Evolutionary conservation across 2,797 vertebrate species (phyloP), one percentile per base, ranked within the genome.

Genomic region (Acanthiza pusilla): DNA sequence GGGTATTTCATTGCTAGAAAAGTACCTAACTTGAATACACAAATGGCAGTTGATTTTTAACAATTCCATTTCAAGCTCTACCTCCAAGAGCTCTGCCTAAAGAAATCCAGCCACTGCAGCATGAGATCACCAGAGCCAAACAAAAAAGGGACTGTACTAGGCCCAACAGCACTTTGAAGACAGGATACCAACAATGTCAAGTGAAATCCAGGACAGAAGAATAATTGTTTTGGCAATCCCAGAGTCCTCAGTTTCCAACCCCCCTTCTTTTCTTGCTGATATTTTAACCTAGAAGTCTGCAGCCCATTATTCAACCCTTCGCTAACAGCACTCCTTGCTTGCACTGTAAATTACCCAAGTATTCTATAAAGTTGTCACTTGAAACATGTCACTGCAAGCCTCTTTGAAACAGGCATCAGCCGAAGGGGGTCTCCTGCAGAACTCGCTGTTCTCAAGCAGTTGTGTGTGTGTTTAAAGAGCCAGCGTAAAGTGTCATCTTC

Each of bases 401-500:
- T 85, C 70, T 80, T 14, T 29, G 27, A 89, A 50, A 82, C 7
- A 91, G 2, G 0, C 50, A 77, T n/a, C 48, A 75, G 40, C 47
- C 51, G 57, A 68, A 83, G 55, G 67, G 62, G 34, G 21, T 90
- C 80, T 95, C 79, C 36, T 65, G 80, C 36, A 26, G 10, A 93
- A 63, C 70, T 88, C 16, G 4, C 36, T 82, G 89, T 16, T 91
- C 95, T 95, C 55, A 66, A 22, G 58, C n/a, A 86, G 74, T 30
- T 61, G 40, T 88, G 48, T 16, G 21, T 68, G 73, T 18, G 3
- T 85, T 94, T 71, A 47, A 71, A 96, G 95, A 85, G 68, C 83
- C 95, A 88, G 66, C 11, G 67, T 43, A 42, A 92, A 92, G 60
- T 45, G 78, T 93, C 94, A 91, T 68, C 85, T 97, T 93, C 36